Evolutionary conservation across 2,113 vertebrate genomes (phyloP), one percentile per base, ranked within the genome.

Genomic region (Catagonus wagneri): DNA sequence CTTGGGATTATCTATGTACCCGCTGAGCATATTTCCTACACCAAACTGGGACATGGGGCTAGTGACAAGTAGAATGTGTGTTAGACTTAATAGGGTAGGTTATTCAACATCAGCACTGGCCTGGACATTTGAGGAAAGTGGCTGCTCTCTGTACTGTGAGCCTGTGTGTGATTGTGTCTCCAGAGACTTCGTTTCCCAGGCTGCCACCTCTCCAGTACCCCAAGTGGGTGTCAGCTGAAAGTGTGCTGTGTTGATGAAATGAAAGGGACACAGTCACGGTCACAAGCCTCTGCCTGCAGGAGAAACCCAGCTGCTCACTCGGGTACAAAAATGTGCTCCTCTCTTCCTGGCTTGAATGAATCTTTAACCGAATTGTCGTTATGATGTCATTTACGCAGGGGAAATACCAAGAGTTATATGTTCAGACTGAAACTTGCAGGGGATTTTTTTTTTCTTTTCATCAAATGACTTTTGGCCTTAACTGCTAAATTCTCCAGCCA

Each of bases 361-460:
- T 13, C 19, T 63, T n/a, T 76, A 71, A 17, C 34, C 3, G 34
- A 80, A 12, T 32, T 15, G 19, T 27, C 3, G 0, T 27, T 52
- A 27, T 5, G 19, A 50, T 15, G 23, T 79, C 61, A 36, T 20
- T 11, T 3, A 1, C 27, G 27, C 11, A 39, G n/a, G 72, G 80
- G 29, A 97, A 97, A 75, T 81, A 39, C 80, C 66, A 65, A 61
- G 36, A 5, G 44, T 80, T 83, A 27, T 80, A 23, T 58, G 89
- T 75, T 85, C 9, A 7, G 72, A 83, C 44, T 36, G 71, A 92
- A 94, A 95, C 54, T 66, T 75, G 44, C 23, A 90, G 69, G 80
- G 91, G 66, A 79, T 29, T 92, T 85, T 88, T 68, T 72, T 34
- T 78, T 34, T 65, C 39, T 68, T 68, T 22, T 69, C 32, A 23